These are phyloP conservation scores for Cheirogaleus major DNA, from an alignment of 2,797 vertebrate genomes.

Conservation along the genomic window DNA sequence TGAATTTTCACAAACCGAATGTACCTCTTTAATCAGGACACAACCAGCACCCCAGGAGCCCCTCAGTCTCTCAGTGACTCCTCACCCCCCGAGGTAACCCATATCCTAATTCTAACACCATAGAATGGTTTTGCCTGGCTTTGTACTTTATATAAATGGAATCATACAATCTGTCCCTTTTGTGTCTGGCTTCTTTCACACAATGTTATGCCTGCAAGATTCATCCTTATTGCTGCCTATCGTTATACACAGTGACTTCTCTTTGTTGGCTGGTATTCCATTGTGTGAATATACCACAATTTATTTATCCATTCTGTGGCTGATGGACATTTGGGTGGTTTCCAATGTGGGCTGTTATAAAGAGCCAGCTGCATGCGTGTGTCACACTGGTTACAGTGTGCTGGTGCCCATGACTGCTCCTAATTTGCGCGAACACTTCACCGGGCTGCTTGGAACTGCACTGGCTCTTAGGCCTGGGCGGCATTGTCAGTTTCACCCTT, in stretches of 20 bases:
- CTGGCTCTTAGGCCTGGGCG: fast-evolving
- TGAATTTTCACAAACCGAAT: neutral
- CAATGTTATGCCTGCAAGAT: neutral
- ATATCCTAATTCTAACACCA: neutral
- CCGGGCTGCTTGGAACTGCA: neutral
- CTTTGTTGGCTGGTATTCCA: neutral
- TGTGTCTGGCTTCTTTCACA: neutral
- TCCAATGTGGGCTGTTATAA: neutral
- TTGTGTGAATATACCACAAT: neutral
- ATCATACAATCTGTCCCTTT: neutral
- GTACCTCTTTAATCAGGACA: neutral
- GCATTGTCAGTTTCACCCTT: neutral
- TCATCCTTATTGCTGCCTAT: neutral
- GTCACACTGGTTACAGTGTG: neutral
- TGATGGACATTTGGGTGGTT: neutral
- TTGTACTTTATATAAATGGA: neutral
- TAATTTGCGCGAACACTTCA: neutral
- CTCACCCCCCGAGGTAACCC: neutral
- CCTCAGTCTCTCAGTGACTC: too few species aligned
- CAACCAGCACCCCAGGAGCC: neutral
- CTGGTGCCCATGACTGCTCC: neutral
- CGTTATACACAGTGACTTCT: neutral
- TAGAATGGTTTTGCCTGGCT: neutral
- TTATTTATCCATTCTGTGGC: neutral
- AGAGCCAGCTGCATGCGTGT: neutral